Percentiles rank a stretch among this genome's conserved stretches.
These are phyloP conservation scores for Xiphorhynchus elegans DNA, from an alignment of 2,113 vertebrate genomes.

Conservation along the genomic window DNA sequence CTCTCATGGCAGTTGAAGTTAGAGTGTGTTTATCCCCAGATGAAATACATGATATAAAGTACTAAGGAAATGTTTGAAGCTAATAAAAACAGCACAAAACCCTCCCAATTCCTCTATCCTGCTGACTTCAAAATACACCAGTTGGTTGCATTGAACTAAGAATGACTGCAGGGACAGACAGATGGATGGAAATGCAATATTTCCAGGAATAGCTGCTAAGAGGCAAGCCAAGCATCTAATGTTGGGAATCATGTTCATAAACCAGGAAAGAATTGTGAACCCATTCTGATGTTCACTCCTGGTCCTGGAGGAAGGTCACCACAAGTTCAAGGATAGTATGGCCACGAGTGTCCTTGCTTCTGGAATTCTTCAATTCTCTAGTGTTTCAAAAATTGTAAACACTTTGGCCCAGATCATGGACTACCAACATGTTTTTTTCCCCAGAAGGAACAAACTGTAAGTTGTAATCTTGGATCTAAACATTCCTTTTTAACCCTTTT, in stretches of 20 bases:
- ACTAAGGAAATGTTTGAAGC: background rate
- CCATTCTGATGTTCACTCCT: background rate
- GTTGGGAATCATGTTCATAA: background rate
- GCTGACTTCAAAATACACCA: background rate
- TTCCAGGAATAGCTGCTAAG: background rate
- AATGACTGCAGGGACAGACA: background rate
- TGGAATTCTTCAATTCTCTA: slow-evolving; percentile 1
- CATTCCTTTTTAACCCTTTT: background rate
- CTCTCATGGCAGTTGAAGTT: background rate
- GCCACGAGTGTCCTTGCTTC: background rate
- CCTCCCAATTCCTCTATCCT: background rate
- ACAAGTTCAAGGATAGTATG: background rate
- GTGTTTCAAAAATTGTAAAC: background rate
- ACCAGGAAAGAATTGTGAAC: background rate
- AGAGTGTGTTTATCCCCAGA: background rate
- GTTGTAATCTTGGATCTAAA: background rate
- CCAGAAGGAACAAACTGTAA: background rate
- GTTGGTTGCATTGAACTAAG: background rate
- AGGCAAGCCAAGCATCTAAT: background rate
- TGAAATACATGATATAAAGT: background rate
- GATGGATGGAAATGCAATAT: background rate
- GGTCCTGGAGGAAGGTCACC: background rate
- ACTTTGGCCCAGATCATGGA: background rate
- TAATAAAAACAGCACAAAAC: background rate
- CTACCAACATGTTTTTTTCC: background rate